Percentiles rank a stretch among this genome's conserved stretches.
phyloP scores from a whole-genome alignment of 2,888 invertebrate genomes.

The Ariolimax columbianus region DNA sequence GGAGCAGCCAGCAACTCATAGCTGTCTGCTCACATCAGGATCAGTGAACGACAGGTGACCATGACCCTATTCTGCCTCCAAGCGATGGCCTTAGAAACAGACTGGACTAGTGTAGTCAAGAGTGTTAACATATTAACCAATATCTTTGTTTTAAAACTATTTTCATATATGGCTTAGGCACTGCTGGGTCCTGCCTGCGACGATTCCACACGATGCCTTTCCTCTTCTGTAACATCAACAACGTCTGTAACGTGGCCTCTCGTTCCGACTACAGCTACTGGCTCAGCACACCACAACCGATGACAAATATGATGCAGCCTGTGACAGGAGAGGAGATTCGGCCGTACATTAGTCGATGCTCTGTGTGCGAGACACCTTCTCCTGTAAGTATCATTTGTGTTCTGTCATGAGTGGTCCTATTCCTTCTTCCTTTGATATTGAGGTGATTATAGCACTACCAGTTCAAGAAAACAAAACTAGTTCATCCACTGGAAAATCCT shows the following conservation, averaged over 20 bases:
- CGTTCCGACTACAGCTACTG: slow-evolving; percentile 98
- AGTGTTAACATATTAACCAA: no score
- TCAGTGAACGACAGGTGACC: no score
- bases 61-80: no score
- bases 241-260: slow-evolving; percentile 95
- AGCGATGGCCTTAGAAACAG: no score
- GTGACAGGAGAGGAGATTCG: slow-evolving; percentile 83
- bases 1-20: no score
- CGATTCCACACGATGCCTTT: slow-evolving; percentile 98
- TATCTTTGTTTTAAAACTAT: no score
- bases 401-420: background rate
- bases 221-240: slow-evolving; percentile 95
- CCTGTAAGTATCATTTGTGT: slow-evolving; percentile 82
- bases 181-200: slow-evolving; percentile 92
- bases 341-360: slow-evolving; percentile 85
- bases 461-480: no score
- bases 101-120: no score
- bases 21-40: no score
- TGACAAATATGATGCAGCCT: slow-evolving; percentile 95
- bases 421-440: no score
- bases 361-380: slow-evolving; percentile 95
- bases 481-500: no score
- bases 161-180: slow-evolving; percentile 59
- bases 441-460: no score
- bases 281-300: slow-evolving; percentile 96